Evolutionary conservation across 2,888 invertebrate genomes (phyloP).

Genomic region (Cerceris rybyensis): DNA sequence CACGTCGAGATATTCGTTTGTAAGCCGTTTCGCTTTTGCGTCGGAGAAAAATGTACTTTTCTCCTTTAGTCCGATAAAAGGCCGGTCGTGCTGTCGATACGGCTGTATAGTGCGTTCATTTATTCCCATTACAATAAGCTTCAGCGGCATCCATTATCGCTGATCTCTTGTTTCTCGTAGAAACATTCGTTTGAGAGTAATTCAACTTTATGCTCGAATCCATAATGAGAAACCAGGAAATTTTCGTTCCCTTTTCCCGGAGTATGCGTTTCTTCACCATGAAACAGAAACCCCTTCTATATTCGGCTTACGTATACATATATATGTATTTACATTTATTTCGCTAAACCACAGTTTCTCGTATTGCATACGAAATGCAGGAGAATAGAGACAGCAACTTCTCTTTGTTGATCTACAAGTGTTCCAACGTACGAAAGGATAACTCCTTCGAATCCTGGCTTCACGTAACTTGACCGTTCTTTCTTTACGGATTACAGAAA

Average conservation of each 20-base stretch:
- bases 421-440: slow-evolving; percentile 5
- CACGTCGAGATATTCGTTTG: neutral
- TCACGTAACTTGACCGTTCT: neutral
- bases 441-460: neutral
- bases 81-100: neutral
- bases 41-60: neutral
- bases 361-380: slow-evolving; percentile 6
- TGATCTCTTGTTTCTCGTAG: neutral
- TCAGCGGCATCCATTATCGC: neutral
- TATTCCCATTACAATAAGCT: neutral
- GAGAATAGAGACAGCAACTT: neutral
- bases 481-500: neutral
- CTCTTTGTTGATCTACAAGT: neutral
- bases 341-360: neutral
- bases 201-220: neutral
- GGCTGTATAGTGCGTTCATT: neutral
- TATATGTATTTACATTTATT: slow-evolving; percentile 24
- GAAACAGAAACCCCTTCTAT: neutral
- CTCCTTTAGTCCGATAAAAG: neutral
- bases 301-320: neutral
- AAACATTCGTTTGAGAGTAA: neutral
- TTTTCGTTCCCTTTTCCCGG: neutral
- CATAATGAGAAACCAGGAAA: neutral
- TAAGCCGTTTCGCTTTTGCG: neutral
- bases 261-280: neutral